These are phyloP conservation scores for Nipponia nippon DNA, from an alignment of 2,113 vertebrate genomes.

Conservation along the genomic window DNA sequence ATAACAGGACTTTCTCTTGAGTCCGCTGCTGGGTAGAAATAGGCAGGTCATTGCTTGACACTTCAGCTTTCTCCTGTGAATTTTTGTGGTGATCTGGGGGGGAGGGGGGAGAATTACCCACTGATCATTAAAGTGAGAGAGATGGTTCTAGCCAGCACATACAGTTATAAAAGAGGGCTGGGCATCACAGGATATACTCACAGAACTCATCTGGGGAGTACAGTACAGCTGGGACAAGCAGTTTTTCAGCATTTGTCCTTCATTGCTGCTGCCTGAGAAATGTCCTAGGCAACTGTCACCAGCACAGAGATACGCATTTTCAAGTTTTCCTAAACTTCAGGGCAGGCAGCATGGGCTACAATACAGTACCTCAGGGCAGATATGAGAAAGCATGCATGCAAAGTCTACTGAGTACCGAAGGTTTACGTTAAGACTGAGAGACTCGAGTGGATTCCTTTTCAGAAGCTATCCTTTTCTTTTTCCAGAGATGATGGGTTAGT, in stretches of 20 bases:
- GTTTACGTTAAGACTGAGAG: conserved; percentile 37
- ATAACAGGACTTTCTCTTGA: not conserved
- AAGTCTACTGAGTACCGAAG: conserved; percentile 45
- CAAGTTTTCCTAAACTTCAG: conserved; percentile 1
- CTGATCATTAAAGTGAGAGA: not conserved
- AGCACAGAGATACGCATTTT: not conserved
- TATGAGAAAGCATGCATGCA: conserved; percentile 5
- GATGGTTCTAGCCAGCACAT: not conserved
- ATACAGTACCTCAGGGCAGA: conserved; percentile 35
- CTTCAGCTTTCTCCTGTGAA: not conserved
- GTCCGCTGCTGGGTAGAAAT: not conserved
- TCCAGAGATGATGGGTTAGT: conserved; percentile 53
- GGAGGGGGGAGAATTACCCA: not conserved
- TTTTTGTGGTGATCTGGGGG: not conserved
- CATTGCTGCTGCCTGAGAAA: not conserved
- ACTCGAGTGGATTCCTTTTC: conserved; percentile 28
- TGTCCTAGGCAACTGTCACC: not conserved
- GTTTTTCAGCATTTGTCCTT: conserved; percentile 8
- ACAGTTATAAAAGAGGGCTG: not conserved
- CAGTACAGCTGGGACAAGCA: conserved; percentile 11
- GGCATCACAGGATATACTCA: conserved; percentile 24
- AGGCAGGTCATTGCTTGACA: not conserved
- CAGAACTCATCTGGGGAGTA: not conserved
- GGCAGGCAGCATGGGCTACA: not conserved
- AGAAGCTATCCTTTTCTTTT: conserved; percentile 62